Conservation (phyloP, 1,140 invertebrate species). For the Prorops nasuta region DNA sequence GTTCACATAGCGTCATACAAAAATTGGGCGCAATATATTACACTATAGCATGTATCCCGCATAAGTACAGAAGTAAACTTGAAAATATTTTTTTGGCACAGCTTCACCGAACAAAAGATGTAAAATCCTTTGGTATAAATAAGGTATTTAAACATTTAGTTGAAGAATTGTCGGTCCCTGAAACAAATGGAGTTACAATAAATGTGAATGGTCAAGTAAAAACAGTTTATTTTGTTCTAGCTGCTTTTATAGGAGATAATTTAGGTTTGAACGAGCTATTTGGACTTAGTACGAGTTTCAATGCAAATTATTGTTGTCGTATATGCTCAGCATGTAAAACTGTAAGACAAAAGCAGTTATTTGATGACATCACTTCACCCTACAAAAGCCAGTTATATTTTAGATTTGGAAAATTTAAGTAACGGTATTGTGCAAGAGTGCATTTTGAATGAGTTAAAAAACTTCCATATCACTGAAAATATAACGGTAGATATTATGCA, state of each 20-base stretch:
- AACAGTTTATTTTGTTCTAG: constrained; percentile 14
- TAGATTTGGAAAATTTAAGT: constrained; percentile 6
- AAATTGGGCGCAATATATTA: constrained; percentile 12
- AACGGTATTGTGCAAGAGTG: constrained; percentile 13
- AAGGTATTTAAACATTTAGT: constrained; percentile 17
- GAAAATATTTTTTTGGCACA: neutral
- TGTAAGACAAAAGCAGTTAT: neutral
- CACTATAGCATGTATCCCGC: constrained; percentile 9
- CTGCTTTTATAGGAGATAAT: constrained; percentile 15
- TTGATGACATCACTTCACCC: constrained; percentile 3
- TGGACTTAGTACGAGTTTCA: constrained; percentile 14
- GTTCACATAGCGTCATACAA: constrained; percentile 16
- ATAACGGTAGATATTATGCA: constrained; percentile 9
- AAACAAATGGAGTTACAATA: constrained; percentile 3
- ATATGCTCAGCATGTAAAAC: constrained; percentile 9
- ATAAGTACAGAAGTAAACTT: neutral
- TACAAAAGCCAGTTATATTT: constrained; percentile 1
- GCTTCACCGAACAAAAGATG: constrained; percentile 8
- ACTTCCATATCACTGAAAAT: constrained; percentile 16
- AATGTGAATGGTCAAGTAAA: too few species aligned
- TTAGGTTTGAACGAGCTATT: constrained; percentile 15
- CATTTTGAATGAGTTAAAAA: constrained; percentile 6
- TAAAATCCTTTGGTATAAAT: constrained; percentile 15
- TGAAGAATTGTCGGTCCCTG: constrained; percentile 7
- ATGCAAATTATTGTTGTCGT: constrained; percentile 13